Conservation (phyloP, 2,797 vertebrate species). For the Sorex maritimensis region DNA sequence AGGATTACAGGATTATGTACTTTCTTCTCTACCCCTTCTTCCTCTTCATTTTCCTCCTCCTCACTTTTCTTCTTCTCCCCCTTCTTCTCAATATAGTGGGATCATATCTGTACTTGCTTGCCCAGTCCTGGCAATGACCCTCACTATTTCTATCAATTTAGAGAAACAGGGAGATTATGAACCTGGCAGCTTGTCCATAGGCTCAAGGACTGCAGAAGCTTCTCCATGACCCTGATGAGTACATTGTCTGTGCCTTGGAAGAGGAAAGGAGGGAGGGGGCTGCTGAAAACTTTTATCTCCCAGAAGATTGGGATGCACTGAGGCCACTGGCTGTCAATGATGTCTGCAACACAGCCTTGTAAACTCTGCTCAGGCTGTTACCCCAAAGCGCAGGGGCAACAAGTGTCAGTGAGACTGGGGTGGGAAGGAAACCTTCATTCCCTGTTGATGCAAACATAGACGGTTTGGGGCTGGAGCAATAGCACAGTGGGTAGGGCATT, state of each 20-base stretch:
- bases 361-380: background rate
- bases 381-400: background rate
- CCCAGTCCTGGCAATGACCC: background rate
- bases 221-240: background rate
- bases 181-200: background rate
- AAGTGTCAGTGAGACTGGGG: background rate
- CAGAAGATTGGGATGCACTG: background rate
- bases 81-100: background rate
- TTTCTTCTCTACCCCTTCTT: background rate
- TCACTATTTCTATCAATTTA: background rate
- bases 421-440: background rate
- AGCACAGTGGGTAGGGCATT: no score
- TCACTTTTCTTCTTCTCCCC: background rate
- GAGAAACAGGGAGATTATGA: background rate
- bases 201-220: background rate
- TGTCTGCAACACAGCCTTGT: background rate
- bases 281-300: background rate
- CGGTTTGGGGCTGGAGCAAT: background rate
- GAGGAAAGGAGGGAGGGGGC: background rate
- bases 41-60: background rate
- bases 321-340: background rate
- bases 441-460: background rate
- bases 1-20: background rate
- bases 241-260: background rate
- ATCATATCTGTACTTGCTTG: background rate